Base-by-base conservation (phyloP, 1,140 invertebrate species). In the Ridgeia piscesae region DNA sequence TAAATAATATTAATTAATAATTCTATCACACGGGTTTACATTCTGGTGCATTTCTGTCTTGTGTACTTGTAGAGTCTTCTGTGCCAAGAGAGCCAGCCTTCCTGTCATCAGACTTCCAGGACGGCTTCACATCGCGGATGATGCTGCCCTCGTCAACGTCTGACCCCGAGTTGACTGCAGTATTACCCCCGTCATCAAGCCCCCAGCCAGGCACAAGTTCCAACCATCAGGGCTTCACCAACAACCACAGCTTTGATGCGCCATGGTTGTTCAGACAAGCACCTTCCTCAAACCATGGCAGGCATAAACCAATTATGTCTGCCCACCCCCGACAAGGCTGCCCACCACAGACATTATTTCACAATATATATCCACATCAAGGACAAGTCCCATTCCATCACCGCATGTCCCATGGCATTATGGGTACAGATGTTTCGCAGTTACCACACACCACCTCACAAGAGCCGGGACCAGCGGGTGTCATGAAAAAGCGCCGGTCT, bases 121-220 rank as follows among this genome's bases (percentile, higher is more conserved):
- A 35, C 17, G 48, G 91, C 33, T 88, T 92, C 1, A 93, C 77
- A 35, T 91, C 92, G 17, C 92, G 91, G 34, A 92, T 93, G 88
- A 93, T 94, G n/a, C 91, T 93, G 6, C 88, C 48, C 6, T 91
- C 92, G 58, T 94, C 93, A 33, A 89, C 58, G 89, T 92, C 93
- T 31, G 48, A 35, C 35, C 91, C 88, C 35, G 93, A 94, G 50
- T 93, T 92, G 0, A 92, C 92, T 9, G 50, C 58, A 34, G 93
- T 91, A 17, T 77, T 93, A 21, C 94, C 92, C 34, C 90, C 93
- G 31, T 92, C 58, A 77, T 77, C 58, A 14, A 31, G 27, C 58
- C 58, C 58, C 17, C 58, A 77, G 58, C 58, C 6, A 77, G 58
- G 58, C 58, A 77, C 58, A 77, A 77, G 58, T 77, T 77, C 58